phyloP scores from a whole-genome alignment of 2,888 invertebrate genomes.

The Acanthopleura granulata region DNA sequence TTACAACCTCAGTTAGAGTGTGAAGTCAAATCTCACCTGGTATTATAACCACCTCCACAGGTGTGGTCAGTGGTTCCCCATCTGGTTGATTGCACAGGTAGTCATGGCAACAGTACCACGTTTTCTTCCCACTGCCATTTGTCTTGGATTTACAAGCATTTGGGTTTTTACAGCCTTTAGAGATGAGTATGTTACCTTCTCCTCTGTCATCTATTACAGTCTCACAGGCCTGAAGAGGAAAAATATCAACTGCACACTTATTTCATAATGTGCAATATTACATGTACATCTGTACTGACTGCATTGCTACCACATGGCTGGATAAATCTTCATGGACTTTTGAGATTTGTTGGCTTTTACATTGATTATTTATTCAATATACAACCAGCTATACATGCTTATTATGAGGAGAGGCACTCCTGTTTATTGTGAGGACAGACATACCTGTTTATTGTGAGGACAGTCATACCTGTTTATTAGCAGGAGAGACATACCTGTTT shows the following conservation, averaged over 20 bases:
- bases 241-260: background rate
- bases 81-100: conserved; percentile 11
- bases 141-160: conserved; percentile 10
- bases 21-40: no score
- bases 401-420: no score
- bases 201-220: background rate
- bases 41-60: background rate
- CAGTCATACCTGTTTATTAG: background rate
- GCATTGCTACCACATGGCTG: no score
- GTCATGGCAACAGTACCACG: conserved; percentile 8
- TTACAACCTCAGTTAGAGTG: no score
- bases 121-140: conserved; percentile 12
- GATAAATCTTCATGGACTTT: background rate
- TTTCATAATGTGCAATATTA: no score
- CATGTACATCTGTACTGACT: no score
- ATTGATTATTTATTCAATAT: no score
- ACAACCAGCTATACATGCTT: no score
- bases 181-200: background rate
- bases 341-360: background rate
- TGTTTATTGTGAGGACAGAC: no score
- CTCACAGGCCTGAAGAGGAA: conserved; percentile 9
- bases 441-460: no score
- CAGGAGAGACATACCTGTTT: no score
- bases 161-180: conserved; percentile 18
- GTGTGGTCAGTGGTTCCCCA: background rate